phyloP scores from a whole-genome alignment of 2,888 invertebrate species.

The Alsophila aescularia region DNA sequence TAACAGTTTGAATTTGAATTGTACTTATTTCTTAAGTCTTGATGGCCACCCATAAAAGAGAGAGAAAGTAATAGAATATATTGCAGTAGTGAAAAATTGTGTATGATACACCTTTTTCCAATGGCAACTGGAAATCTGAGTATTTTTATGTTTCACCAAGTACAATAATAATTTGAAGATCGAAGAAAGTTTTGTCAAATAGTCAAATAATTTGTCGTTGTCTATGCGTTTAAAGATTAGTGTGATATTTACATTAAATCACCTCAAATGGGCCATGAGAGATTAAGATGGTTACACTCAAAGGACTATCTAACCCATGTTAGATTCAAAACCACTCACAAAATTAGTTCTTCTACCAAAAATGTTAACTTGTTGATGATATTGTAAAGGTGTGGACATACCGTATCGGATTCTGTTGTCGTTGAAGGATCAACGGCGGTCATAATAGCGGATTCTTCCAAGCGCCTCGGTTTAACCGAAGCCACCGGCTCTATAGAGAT shows the following conservation, averaged over 20 bases:
- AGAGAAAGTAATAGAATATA: slow-evolving; percentile 9
- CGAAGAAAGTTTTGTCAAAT: neutral
- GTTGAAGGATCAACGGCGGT: slow-evolving; percentile 59
- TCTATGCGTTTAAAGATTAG: slow-evolving; percentile 68
- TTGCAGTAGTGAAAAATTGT: neutral
- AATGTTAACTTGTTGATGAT: slow-evolving; percentile 29
- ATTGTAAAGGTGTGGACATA: slow-evolving; percentile 48
- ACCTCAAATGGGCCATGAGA: slow-evolving; percentile 58
- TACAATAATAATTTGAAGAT: neutral
- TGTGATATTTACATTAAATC: slow-evolving; percentile 59
- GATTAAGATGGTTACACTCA: slow-evolving; percentile 51
- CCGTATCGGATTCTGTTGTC: slow-evolving; percentile 70
- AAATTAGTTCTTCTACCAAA: slow-evolving; percentile 33
- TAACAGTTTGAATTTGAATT: neutral
- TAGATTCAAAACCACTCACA: slow-evolving; percentile 58
- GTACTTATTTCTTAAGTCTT: neutral
- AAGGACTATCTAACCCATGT: slow-evolving; percentile 56
- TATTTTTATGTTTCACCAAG: neutral
- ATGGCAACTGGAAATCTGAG: neutral
- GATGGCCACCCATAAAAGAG: slow-evolving; percentile 13
- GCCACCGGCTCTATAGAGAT: slow-evolving; percentile 48
- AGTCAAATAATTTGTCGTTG: slow-evolving; percentile 46
- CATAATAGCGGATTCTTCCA: slow-evolving; percentile 51
- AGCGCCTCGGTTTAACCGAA: slow-evolving; percentile 53
- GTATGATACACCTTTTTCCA: slow-evolving; percentile 6